Evolutionary conservation across 2,888 invertebrate species (phyloP).

Genomic region (Hypolimnas misippus): DNA sequence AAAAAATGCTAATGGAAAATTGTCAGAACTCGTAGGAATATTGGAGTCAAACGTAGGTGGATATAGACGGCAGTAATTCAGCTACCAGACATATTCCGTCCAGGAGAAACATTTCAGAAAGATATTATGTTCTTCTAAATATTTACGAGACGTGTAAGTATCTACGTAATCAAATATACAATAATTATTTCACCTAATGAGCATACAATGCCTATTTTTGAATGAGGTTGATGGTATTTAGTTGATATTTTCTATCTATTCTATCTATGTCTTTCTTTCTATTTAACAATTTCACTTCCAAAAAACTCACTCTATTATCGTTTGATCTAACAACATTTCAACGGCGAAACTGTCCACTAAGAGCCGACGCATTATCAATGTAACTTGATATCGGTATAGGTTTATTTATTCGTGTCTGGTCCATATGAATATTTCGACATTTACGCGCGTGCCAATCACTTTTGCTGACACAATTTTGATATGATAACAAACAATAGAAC

Average conservation of each 20-base stretch:
- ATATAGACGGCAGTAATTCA: too few relatives aligned
- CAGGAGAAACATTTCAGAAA: too few relatives aligned
- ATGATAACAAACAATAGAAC: slow-evolving; percentile 28
- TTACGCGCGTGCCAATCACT: slow-evolving; percentile 31
- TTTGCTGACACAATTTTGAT: slow-evolving; percentile 39
- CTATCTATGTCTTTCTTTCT: slow-evolving; percentile 1
- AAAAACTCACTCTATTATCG: not conserved
- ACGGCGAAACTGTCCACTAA: slow-evolving; percentile 17
- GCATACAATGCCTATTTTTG: not conserved
- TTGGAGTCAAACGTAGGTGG: too few relatives aligned
- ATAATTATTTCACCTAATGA: not conserved
- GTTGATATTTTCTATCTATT: not conserved
- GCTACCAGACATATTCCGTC: too few relatives aligned
- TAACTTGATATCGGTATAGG: slow-evolving; percentile 5
- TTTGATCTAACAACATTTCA: not conserved
- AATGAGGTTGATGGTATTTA: slow-evolving; percentile 1
- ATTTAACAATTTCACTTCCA: not conserved
- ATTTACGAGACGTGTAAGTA: not conserved
- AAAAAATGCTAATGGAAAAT: too few relatives aligned
- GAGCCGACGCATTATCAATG: slow-evolving; percentile 24
- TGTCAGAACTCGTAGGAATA: too few relatives aligned
- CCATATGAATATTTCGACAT: slow-evolving; percentile 24
- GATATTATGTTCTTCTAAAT: too few relatives aligned
- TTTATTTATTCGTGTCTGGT: slow-evolving; percentile 9
- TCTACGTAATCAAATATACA: not conserved